Conservation (phyloP, 2,888 invertebrate genomes). For the Mythimna vitellina region DNA sequence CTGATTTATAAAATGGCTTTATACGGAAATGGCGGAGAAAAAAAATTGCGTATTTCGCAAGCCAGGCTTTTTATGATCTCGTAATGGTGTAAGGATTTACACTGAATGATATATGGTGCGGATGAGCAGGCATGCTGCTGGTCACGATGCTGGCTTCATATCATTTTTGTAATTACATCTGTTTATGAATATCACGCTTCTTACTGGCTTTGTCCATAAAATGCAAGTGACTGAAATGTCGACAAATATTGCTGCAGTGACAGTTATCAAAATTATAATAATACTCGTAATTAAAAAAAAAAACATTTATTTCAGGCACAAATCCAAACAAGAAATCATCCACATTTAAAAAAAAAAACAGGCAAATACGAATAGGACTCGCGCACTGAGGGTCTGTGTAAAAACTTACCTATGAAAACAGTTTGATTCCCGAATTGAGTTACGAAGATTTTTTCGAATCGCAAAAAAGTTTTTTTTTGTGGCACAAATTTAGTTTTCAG, state of each 20-base stretch:
- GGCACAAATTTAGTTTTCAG: no score
- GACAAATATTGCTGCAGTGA: neutral
- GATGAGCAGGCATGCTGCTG: conserved; percentile 50
- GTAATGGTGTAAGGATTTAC: conserved; percentile 69
- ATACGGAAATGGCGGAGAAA: conserved; percentile 68
- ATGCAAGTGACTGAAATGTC: neutral
- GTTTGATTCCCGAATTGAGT: no score
- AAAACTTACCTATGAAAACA: no score
- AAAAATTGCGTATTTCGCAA: conserved; percentile 68
- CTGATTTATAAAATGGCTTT: conserved; percentile 81
- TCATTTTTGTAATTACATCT: neutral
- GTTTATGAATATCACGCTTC: neutral
- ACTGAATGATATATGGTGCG: conserved; percentile 62
- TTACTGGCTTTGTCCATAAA: neutral
- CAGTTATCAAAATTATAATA: neutral
- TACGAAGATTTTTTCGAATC: no score
- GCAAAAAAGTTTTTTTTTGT: no score
- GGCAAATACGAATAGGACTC: no score
- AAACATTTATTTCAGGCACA: no score
- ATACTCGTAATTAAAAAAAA: no score
- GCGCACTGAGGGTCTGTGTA: no score
- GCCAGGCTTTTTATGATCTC: conserved; percentile 70
- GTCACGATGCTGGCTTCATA: conserved; percentile 22
- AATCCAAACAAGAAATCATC: no score
- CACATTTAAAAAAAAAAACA: no score